Percentiles rank a stretch among this genome's conserved stretches.
phyloP scores from a whole-genome alignment of 2,797 vertebrate genomes.

The Ceyx erithaca region DNA sequence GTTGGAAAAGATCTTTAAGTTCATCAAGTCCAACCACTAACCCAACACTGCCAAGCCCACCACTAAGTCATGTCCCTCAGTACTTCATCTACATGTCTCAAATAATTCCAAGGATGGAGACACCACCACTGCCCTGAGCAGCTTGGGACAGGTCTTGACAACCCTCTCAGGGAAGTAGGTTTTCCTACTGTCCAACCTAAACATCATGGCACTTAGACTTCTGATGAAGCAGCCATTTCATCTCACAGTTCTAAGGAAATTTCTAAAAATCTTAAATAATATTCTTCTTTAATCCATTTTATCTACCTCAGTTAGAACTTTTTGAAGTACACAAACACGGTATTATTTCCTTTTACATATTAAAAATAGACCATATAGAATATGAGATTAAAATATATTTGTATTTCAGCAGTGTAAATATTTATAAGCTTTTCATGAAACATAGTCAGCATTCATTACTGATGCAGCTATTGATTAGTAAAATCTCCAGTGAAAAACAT shows the following conservation, averaged over 20 bases:
- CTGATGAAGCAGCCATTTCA: neutral
- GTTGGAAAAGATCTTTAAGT: too few relatives aligned
- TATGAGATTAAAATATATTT: neutral
- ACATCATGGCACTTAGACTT: neutral
- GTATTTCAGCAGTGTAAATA: conserved; percentile 12
- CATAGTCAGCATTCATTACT: neutral
- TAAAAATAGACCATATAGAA: neutral
- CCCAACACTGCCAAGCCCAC: too few relatives aligned
- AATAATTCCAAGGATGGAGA: neutral
- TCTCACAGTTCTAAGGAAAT: neutral
- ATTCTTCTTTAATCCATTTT: neutral
- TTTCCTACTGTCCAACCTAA: neutral
- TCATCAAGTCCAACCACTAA: too few relatives aligned
- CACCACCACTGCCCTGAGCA: neutral
- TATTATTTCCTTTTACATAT: neutral
- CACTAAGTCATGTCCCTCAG: too few relatives aligned
- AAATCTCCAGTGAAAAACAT: conserved; percentile 19
- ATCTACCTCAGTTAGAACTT: neutral
- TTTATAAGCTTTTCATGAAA: conserved; percentile 45
- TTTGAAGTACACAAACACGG: neutral
- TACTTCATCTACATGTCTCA: too few relatives aligned
- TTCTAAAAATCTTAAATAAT: neutral
- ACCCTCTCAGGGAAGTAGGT: neutral
- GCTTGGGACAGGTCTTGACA: neutral
- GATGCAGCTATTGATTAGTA: conserved; percentile 39